Percentiles rank a stretch among this genome's conserved stretches.
These are phyloP conservation scores for Gila orcuttii DNA, from an alignment of 2,113 vertebrate species.

Conservation along the genomic window DNA sequence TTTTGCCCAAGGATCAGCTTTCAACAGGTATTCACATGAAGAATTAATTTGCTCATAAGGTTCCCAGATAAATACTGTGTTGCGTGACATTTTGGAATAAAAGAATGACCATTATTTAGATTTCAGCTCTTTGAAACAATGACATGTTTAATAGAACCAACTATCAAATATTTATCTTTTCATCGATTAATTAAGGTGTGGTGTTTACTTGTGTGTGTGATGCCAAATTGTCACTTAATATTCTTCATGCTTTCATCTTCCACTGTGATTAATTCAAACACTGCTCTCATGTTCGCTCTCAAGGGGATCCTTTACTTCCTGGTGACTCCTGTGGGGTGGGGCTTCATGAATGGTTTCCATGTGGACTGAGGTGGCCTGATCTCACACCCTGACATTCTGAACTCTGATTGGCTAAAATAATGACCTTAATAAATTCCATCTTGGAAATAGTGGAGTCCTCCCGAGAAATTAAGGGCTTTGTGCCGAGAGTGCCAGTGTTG, in stretches of 20 bases:
- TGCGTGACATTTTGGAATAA: background rate
- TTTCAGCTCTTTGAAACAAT: background rate
- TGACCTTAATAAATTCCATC: conserved; percentile 30
- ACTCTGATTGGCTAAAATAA: conserved; percentile 52
- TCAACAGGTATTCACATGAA: background rate
- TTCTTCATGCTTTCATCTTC: background rate
- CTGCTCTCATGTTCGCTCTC: background rate
- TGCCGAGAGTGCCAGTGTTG: conserved; percentile 17
- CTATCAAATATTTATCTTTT: background rate
- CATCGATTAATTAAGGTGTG: background rate
- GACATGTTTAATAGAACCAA: too few relatives aligned
- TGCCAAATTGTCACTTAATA: background rate
- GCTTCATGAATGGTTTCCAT: conserved; percentile 25
- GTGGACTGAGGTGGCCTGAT: conserved; percentile 69
- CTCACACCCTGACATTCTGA: conserved; percentile 36
- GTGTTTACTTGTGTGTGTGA: background rate
- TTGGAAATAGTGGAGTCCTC: conserved; percentile 15
- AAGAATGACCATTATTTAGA: background rate
- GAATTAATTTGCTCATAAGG: background rate
- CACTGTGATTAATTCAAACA: background rate
- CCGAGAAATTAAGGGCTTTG: conserved; percentile 13
- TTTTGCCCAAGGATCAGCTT: background rate
- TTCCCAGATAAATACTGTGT: background rate
- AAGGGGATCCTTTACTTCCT: conserved; percentile 29
- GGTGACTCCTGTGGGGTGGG: conserved; percentile 22